phyloP scores from a whole-genome alignment of 2,113 vertebrate species.

The Tetrax tetrax region DNA sequence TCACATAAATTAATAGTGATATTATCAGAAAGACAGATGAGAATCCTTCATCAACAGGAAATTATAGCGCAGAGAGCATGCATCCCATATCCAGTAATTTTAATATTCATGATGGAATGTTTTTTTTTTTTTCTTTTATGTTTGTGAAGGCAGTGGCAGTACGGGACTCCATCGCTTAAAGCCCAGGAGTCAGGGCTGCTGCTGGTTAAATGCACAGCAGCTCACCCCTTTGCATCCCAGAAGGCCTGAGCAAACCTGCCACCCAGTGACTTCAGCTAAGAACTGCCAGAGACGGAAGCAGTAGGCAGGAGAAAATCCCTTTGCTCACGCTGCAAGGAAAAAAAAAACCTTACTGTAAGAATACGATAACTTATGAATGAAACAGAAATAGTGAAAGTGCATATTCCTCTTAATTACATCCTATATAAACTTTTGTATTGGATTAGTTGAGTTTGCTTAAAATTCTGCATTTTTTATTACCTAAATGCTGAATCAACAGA shows the following conservation, averaged over 20 bases:
- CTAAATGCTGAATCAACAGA: not conserved
- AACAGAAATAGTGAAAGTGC: not conserved
- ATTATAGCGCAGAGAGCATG: not conserved
- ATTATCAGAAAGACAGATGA: not conserved
- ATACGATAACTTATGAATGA: not conserved
- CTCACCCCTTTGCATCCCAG: not conserved
- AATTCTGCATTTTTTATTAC: not conserved
- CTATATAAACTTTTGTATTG: not conserved
- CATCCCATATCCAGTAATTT: not conserved
- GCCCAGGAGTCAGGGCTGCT: not conserved
- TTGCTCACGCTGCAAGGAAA: not conserved
- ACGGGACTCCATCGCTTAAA: not conserved
- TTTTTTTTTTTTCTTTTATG: not conserved
- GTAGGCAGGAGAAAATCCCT: not conserved
- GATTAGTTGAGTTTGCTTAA: not conserved
- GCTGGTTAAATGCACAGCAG: not conserved
- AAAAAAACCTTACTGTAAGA: not conserved
- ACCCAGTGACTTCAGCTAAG: slow-evolving; percentile 31
- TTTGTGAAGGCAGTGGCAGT: not conserved
- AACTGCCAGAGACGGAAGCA: not conserved
- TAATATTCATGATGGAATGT: not conserved
- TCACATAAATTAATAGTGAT: not conserved
- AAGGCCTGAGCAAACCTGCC: slow-evolving; percentile 58
- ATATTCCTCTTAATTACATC: not conserved
- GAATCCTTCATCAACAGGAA: not conserved